Conservation (phyloP, 2,888 invertebrate genomes). For the Octonoba sinensis region DNA sequence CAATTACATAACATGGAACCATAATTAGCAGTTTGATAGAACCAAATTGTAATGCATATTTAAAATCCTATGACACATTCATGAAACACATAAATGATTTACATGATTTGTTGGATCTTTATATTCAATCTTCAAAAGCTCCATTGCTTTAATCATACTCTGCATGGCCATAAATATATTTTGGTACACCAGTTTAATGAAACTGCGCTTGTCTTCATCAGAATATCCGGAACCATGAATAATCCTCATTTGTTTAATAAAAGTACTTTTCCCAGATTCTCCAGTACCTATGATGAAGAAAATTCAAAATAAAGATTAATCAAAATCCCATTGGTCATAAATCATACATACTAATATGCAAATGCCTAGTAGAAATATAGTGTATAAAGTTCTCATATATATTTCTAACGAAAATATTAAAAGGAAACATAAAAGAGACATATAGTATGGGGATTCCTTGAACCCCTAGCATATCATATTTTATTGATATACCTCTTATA, state of each 20-base stretch:
- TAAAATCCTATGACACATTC: neutral
- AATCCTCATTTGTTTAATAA: slow-evolving; percentile 74
- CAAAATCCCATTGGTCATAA: neutral
- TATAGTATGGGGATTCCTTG: too few species aligned
- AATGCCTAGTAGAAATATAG: neutral
- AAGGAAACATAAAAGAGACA: too few species aligned
- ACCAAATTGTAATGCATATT: too few species aligned
- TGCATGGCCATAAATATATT: slow-evolving; percentile 67
- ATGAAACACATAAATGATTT: slow-evolving; percentile 5
- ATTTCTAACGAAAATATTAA: too few species aligned
- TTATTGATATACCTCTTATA: too few species aligned
- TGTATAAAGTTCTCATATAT: too few species aligned
- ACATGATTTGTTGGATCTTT: slow-evolving; percentile 54
- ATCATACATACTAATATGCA: neutral
- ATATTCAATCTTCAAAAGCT: slow-evolving; percentile 63
- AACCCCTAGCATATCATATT: too few species aligned
- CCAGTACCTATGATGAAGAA: slow-evolving; percentile 50
- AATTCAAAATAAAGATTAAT: neutral
- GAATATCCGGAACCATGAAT: slow-evolving; percentile 75
- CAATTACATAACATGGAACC: too few species aligned
- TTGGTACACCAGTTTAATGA: slow-evolving; percentile 65
- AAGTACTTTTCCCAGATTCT: slow-evolving; percentile 66
- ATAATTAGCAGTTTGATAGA: too few species aligned
- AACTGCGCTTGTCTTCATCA: slow-evolving; percentile 65
- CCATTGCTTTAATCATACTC: slow-evolving; percentile 66